A percentile compares a stretch with the other conserved stretches of the same genome.
These are phyloP conservation scores for Xenopus borealis DNA, from an alignment of 2,113 vertebrate genomes.

Conservation along the genomic window DNA sequence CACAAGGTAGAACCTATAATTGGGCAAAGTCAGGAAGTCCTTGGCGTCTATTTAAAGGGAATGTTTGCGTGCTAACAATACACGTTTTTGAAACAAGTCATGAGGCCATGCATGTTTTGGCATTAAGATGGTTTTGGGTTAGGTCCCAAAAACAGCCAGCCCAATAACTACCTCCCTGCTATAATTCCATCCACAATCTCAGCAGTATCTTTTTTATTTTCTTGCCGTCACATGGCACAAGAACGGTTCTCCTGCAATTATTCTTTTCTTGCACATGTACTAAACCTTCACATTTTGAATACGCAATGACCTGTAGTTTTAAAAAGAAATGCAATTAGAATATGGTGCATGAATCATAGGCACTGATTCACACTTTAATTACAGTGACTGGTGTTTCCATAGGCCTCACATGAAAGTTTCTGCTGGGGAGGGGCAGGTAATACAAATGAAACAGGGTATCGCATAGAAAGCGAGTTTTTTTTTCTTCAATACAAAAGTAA, in stretches of 20 bases:
- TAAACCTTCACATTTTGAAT: not conserved
- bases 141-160: too few species aligned
- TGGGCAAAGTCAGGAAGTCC: too few species aligned
- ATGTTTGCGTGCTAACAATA: too few species aligned
- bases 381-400: slow-evolving; percentile 8
- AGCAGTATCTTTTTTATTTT: not conserved
- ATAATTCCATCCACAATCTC: not conserved
- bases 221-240: not conserved
- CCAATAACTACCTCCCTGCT: too few species aligned
- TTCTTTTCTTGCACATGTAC: not conserved
- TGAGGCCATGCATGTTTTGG: too few species aligned
- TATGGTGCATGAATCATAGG: slow-evolving; percentile 12
- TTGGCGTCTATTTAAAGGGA: too few species aligned
- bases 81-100: too few species aligned
- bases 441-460: too few species aligned
- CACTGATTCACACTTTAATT: slow-evolving; percentile 35
- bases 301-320: not conserved
- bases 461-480: too few species aligned
- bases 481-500: too few species aligned
- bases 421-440: not conserved
- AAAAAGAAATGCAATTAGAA: slow-evolving; percentile 5
- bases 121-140: too few species aligned
- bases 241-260: not conserved
- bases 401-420: not conserved
- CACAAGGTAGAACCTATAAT: too few species aligned